phyloP scores from a whole-genome alignment of 2,888 invertebrate genomes.

The Ctenicera cuprea region DNA sequence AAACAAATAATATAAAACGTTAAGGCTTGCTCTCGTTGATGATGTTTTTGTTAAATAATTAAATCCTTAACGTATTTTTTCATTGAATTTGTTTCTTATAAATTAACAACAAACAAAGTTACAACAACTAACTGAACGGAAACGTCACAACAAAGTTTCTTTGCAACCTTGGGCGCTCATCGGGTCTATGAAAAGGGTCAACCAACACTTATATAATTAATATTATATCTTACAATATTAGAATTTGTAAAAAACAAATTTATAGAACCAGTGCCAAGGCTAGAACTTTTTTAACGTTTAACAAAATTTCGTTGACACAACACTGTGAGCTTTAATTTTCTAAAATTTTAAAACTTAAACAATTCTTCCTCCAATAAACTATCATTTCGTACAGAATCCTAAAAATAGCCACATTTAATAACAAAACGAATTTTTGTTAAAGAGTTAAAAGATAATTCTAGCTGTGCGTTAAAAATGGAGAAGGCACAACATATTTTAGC shows the following conservation, averaged over 20 bases:
- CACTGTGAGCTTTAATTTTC: not conserved
- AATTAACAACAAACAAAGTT: too few species aligned
- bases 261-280: conserved; percentile 60
- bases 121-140: too few species aligned
- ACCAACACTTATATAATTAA: conserved; percentile 59
- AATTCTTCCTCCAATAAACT: not conserved
- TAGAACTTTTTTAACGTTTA: conserved; percentile 44
- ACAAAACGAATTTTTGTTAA: conserved; percentile 17
- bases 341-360: conserved; percentile 7
- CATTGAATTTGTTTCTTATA: too few species aligned
- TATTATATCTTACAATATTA: conserved; percentile 64
- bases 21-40: conserved; percentile 9
- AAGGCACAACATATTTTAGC: conserved; percentile 68
- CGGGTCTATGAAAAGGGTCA: conserved; percentile 45
- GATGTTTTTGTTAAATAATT: not conserved
- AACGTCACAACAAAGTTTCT: not conserved
- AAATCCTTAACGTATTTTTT: too few species aligned
- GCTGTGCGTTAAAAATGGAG: conserved; percentile 68
- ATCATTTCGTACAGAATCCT: too few species aligned
- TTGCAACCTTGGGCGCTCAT: conserved; percentile 21
- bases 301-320: conserved; percentile 13
- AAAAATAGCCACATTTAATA: not conserved
- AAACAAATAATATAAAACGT: conserved; percentile 5
- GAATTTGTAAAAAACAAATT: conserved; percentile 64
- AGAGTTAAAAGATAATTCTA: conserved; percentile 53